These are phyloP conservation scores for Camponotus vicinus DNA, from an alignment of 1,140 invertebrate species.

Conservation along the genomic window DNA sequence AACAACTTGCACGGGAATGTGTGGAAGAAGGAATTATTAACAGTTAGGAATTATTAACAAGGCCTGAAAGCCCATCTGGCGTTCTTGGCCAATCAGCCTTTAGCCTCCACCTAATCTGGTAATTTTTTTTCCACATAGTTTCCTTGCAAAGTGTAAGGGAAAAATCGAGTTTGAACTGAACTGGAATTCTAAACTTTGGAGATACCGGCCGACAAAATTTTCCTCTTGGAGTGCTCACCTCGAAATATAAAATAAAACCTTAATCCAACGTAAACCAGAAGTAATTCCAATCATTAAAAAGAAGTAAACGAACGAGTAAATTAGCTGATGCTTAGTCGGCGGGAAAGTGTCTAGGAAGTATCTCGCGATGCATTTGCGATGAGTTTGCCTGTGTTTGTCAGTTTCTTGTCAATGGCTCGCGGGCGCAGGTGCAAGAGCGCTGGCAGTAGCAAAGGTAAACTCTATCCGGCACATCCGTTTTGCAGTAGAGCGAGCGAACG, in stretches of 20 bases:
- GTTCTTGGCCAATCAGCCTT: conserved; percentile 5
- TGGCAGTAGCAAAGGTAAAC: conserved; percentile 64
- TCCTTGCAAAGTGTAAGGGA: no score
- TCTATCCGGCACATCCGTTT: conserved; percentile 57
- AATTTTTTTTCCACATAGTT: conserved; percentile 11
- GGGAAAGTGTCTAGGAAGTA: conserved; percentile 1
- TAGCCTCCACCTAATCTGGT: conserved; percentile 22
- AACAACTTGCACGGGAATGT: neutral
- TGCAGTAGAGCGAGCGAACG: conserved; percentile 24
- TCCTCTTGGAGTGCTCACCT: neutral
- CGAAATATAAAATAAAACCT: neutral
- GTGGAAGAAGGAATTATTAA: conserved; percentile 24
- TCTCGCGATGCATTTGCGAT: conserved; percentile 11
- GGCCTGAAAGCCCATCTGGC: conserved; percentile 1
- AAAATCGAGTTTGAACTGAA: neutral
- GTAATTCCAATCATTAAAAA: conserved; percentile 3
- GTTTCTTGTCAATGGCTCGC: conserved; percentile 28
- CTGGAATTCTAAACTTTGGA: neutral
- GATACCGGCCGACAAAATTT: neutral
- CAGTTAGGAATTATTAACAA: conserved; percentile 22
- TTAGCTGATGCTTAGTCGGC: neutral
- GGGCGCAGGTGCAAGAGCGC: conserved; percentile 62
- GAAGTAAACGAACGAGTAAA: conserved; percentile 3
- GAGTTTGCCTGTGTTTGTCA: conserved; percentile 14
- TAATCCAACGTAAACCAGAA: neutral